A percentile compares a stretch with the other conserved stretches of the same genome.
Conservation (phyloP, 2,888 invertebrate species). For the Lasioglossum leucozonium region DNA sequence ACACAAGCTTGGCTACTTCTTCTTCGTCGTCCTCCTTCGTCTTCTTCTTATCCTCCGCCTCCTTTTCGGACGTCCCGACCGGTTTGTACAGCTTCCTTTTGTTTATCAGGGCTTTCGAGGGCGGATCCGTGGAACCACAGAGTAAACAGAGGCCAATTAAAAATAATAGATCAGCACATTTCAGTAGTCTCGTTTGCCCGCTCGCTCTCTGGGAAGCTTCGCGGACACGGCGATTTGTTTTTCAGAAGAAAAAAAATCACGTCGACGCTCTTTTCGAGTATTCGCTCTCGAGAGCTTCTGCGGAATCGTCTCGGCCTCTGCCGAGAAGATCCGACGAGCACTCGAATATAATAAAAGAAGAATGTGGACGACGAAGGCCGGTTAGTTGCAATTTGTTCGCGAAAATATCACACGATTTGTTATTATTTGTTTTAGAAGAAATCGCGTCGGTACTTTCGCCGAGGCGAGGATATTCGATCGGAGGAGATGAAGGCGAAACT, state of each 20-base stretch:
- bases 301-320: not conserved
- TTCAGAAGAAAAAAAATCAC: not conserved
- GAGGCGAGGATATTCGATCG: rapidly evolving
- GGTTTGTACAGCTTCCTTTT: slow-evolving; percentile 74
- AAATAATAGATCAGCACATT: slow-evolving; percentile 48
- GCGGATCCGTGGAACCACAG: slow-evolving; percentile 53
- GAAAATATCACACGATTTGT: too few relatives aligned
- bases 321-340: too few relatives aligned
- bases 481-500: slow-evolving; percentile 6
- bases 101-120: slow-evolving; percentile 75
- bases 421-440: too few relatives aligned
- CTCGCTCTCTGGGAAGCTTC: not conserved
- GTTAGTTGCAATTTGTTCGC: too few relatives aligned
- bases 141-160: slow-evolving; percentile 64
- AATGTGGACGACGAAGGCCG: too few relatives aligned
- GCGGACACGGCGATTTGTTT: not conserved
- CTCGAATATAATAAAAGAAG: too few relatives aligned
- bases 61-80: slow-evolving; percentile 72
- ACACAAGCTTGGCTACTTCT: slow-evolving; percentile 63
- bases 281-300: not conserved
- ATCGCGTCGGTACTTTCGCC: too few relatives aligned
- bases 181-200: not conserved
- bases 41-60: slow-evolving; percentile 69
- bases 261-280: not conserved
- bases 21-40: slow-evolving; percentile 58